Conservation (phyloP, 2,113 vertebrate genomes). For the Cochlearius cochlearius region DNA sequence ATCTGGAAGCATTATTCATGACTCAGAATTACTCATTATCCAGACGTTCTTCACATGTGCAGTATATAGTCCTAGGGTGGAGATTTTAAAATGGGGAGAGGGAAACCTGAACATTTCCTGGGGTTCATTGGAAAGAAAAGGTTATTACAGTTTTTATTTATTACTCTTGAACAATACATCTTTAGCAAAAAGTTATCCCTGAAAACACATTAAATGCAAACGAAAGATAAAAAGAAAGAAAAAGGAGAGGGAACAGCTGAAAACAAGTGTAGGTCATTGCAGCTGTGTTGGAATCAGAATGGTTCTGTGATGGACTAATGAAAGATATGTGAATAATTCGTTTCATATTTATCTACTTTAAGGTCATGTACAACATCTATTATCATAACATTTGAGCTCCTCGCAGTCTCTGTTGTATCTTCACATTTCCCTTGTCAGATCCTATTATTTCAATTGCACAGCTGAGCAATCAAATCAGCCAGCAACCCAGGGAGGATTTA, state of each 20-base stretch:
- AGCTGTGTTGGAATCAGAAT: constrained; percentile 49
- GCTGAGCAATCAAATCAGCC: background rate
- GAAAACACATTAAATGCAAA: background rate
- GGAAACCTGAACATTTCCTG: background rate
- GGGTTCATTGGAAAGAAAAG: background rate
- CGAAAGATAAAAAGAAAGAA: background rate
- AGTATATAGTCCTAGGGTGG: constrained; percentile 32
- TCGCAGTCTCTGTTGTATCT: constrained; percentile 44
- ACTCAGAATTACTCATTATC: constrained; percentile 65
- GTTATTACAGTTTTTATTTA: constrained; percentile 4
- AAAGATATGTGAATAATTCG: constrained; percentile 45
- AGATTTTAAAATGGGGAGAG: constrained; percentile 30
- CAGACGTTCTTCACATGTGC: constrained; percentile 48
- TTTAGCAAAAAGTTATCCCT: background rate
- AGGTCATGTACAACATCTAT: constrained; percentile 27
- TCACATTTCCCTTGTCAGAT: constrained; percentile 47
- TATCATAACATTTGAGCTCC: constrained; percentile 42
- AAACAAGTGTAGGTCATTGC: background rate
- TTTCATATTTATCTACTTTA: constrained; percentile 55
- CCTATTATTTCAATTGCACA: constrained; percentile 33
- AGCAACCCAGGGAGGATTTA: constrained; percentile 5
- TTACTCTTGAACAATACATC: background rate
- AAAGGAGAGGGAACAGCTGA: background rate
- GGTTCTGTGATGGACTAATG: constrained; percentile 1
- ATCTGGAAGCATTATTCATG: constrained; percentile 49